These are phyloP conservation scores for Cephus nigrinus DNA, from an alignment of 2,888 invertebrate species.

Conservation along the genomic window DNA sequence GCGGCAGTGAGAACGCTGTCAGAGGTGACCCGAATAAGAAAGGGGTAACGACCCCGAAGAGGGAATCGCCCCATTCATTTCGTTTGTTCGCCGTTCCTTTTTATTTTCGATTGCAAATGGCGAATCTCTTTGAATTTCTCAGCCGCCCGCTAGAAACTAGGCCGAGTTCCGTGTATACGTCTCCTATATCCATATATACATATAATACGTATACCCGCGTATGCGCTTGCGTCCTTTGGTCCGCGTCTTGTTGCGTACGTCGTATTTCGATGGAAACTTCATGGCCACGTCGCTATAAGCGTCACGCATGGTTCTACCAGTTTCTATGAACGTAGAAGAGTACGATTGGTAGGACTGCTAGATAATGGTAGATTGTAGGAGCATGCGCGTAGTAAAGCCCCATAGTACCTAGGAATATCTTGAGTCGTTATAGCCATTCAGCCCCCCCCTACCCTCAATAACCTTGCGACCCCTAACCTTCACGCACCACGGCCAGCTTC, in stretches of 20 bases:
- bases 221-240: background rate
- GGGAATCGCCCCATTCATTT: conserved; percentile 36
- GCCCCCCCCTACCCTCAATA: background rate
- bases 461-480: background rate
- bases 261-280: background rate
- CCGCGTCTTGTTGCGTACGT: background rate
- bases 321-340: background rate
- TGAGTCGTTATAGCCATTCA: conserved; percentile 47
- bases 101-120: conserved; percentile 30
- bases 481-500: background rate
- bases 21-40: conserved; percentile 58
- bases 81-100: conserved; percentile 44
- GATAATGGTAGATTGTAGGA: background rate
- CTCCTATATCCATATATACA: conserved; percentile 19
- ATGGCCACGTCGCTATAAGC: background rate
- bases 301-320: background rate
- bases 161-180: conserved; percentile 47
- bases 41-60: conserved; percentile 62
- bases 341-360: background rate
- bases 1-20: background rate
- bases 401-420: background rate
- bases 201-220: background rate
- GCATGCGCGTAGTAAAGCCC: background rate
- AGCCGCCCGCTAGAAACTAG: conserved; percentile 42
- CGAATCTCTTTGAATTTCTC: conserved; percentile 46